These are phyloP conservation scores for Okapia johnstoni DNA, from an alignment of 2,113 vertebrate genomes.

Conservation along the genomic window DNA sequence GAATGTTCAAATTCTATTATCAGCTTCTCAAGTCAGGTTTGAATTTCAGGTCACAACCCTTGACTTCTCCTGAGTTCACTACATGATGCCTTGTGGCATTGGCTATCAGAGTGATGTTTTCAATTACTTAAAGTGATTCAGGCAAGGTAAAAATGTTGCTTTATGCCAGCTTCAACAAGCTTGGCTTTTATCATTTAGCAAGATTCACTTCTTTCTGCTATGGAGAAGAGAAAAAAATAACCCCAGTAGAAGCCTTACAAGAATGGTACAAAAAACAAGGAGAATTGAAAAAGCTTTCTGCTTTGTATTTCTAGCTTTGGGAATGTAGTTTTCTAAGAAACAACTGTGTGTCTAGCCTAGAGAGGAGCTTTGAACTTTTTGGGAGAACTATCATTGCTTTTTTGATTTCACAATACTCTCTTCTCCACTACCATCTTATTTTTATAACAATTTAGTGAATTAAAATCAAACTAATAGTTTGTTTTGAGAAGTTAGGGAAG, in stretches of 20 bases:
- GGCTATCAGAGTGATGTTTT: not conserved
- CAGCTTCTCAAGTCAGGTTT: not conserved
- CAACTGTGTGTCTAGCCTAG: not conserved
- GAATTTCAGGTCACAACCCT: not conserved
- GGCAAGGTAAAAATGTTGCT: not conserved
- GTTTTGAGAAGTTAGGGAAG: constrained; percentile 40
- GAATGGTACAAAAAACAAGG: not conserved
- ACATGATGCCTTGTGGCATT: not conserved
- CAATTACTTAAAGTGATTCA: constrained; percentile 27
- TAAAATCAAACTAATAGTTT: constrained; percentile 22
- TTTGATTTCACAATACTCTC: constrained; percentile 1
- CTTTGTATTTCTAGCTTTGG: not conserved
- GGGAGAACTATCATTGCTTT: not conserved
- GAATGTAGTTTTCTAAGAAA: not conserved
- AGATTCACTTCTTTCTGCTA: not conserved
- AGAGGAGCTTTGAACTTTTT: not conserved
- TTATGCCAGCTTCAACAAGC: not conserved
- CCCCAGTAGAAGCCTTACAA: not conserved
- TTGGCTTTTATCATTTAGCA: not conserved
- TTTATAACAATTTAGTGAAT: constrained; percentile 18
- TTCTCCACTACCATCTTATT: not conserved
- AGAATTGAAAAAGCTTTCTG: not conserved
- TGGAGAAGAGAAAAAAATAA: not conserved
- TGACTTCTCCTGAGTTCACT: not conserved
- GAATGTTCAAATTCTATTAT: not conserved